These are phyloP conservation scores for Melinopterus prodromus DNA, from an alignment of 2,888 invertebrate genomes.

Conservation along the genomic window DNA sequence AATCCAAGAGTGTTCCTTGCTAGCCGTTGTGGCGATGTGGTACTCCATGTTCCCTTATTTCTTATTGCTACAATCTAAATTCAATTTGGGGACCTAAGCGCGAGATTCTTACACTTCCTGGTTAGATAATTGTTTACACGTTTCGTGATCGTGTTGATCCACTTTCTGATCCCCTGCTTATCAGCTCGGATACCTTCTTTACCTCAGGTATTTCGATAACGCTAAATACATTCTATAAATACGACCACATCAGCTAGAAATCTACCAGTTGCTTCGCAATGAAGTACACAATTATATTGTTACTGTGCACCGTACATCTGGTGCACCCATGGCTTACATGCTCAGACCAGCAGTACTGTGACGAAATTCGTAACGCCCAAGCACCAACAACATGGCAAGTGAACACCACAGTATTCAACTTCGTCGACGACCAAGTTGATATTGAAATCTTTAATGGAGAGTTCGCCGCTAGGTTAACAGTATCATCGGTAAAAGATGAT, in stretches of 20 bases:
- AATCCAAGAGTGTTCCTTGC: too few species aligned
- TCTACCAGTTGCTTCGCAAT: not conserved
- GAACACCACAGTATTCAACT: not conserved
- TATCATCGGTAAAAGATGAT: constrained; percentile 13
- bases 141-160: too few species aligned
- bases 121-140: too few species aligned
- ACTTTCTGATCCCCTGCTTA: too few species aligned
- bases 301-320: constrained; percentile 8
- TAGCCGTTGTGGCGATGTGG: too few species aligned
- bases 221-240: not conserved
- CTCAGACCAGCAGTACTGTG: constrained; percentile 30
- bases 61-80: too few species aligned
- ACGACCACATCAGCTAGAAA: not conserved
- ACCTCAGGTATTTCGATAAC: not conserved
- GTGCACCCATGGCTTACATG: constrained; percentile 28
- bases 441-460: not conserved
- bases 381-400: constrained; percentile 7
- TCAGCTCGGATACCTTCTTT: too few species aligned
- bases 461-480: not conserved
- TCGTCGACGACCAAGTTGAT: not conserved
- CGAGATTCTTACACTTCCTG: too few species aligned
- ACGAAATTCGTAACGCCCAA: constrained; percentile 25
- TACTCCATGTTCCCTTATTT: too few species aligned
- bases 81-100: too few species aligned
- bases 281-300: constrained; percentile 9